Percentiles rank a stretch among this genome's conserved stretches.
Conservation (phyloP, 2,113 vertebrate genomes). For the Scomber japonicus region DNA sequence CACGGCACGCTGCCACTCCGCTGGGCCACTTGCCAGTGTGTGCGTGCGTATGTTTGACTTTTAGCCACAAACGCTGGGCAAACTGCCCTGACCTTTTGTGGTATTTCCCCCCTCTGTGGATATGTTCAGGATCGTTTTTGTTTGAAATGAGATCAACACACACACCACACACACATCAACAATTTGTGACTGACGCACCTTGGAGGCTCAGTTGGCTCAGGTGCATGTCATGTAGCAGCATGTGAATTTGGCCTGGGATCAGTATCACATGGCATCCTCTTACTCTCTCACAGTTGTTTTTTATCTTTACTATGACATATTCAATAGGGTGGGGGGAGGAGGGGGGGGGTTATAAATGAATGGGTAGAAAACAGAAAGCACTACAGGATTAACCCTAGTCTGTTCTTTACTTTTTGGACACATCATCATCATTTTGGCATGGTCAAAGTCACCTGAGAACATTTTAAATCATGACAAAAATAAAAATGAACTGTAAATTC, state of each 20-base stretch:
- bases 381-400: too few species aligned
- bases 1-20: constrained; percentile 21
- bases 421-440: too few species aligned
- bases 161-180: neutral
- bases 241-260: constrained; percentile 18
- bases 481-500: too few species aligned
- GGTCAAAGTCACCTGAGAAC: too few species aligned
- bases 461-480: too few species aligned
- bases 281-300: neutral
- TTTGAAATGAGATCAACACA: neutral
- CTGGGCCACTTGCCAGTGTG: constrained; percentile 29
- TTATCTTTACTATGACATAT: neutral
- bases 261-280: constrained; percentile 8
- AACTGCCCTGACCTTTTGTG: constrained; percentile 39
- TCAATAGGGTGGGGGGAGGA: too few species aligned
- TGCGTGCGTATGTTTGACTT: constrained; percentile 39
- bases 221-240: constrained; percentile 26
- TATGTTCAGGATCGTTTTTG: constrained; percentile 1
- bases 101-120: neutral
- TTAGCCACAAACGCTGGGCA: constrained; percentile 27
- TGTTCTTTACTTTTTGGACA: too few species aligned
- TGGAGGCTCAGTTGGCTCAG: constrained; percentile 31
- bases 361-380: too few species aligned
- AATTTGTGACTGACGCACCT: constrained; percentile 7
- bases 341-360: too few species aligned